Evolutionary conservation across 2,113 vertebrate genomes (phyloP).

Genomic region (Sus scrofa): T2T-Sscrofa CM000820.6:110315001-110315500

Average conservation of each 20-base stretch:
- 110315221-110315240: not conserved
- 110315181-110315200: not conserved
- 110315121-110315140: no score
- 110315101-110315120: no score
- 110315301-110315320: not conserved
- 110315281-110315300: not conserved
- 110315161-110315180: not conserved
- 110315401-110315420: not conserved
- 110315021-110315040: no score
- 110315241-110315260: not conserved
- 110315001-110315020: no score
- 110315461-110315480: not conserved
- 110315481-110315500: not conserved
- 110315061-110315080: no score
- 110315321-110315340: not conserved
- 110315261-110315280: not conserved
- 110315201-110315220: not conserved
- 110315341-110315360: not conserved
- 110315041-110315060: no score
- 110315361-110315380: not conserved
- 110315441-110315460: not conserved
- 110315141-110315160: not conserved
- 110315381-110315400: not conserved
- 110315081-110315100: no score
- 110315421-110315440: not conserved